phyloP scores from a whole-genome alignment of 2,888 invertebrate genomes.

The Melolontha melolontha region DNA sequence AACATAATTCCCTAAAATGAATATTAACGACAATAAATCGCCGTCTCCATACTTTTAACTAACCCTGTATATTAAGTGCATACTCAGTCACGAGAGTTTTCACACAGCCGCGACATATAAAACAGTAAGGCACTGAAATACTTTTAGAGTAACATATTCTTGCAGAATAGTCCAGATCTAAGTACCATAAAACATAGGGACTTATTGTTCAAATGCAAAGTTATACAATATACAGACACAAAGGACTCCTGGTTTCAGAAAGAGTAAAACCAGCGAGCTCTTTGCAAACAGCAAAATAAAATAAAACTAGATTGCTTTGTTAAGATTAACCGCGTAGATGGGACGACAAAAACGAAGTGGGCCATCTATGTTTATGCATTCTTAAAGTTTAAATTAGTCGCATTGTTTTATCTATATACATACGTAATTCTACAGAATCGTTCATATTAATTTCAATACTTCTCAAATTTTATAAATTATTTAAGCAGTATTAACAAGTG shows the following conservation, averaged over 20 bases:
- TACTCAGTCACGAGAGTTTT: no score
- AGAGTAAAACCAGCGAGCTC: constrained; percentile 1
- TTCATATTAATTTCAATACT: background rate
- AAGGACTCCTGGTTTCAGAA: constrained; percentile 40
- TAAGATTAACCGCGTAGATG: constrained; percentile 28
- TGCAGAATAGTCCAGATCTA: constrained; percentile 52
- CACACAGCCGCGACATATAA: no score
- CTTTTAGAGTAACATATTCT: constrained; percentile 7
- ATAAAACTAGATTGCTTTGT: constrained; percentile 37
- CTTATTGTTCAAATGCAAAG: constrained; percentile 59
- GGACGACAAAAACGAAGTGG: constrained; percentile 13
- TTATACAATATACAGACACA: constrained; percentile 54
- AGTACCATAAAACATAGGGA: constrained; percentile 59
- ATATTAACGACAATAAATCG: no score
- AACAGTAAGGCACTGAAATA: no score
- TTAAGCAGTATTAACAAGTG: no score
- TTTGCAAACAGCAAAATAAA: constrained; percentile 22
- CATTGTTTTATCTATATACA: constrained; percentile 5
- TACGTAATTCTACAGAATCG: background rate
- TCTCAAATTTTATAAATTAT: no score
- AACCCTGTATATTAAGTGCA: no score
- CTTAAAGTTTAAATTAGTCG: constrained; percentile 28
- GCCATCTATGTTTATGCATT: constrained; percentile 10
- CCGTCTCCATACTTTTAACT: no score
- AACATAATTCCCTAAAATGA: no score